Percentiles rank a stretch among this genome's conserved stretches.
Evolutionary conservation across 1,140 invertebrate genomes (phyloP).

Genomic region (Diploscapter pachys): DNA sequence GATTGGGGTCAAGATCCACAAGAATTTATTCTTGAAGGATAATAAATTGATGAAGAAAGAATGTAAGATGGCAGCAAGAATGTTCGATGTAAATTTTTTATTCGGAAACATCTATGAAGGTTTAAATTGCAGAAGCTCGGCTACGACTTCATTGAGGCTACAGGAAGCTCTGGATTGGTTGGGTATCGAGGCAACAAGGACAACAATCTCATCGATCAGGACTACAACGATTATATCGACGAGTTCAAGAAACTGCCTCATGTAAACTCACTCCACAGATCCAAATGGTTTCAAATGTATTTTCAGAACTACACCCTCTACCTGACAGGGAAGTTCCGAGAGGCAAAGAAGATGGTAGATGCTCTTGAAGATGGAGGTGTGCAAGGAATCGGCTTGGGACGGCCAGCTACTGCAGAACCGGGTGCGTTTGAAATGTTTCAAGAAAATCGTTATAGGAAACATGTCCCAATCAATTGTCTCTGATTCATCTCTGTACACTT

Average conservation of each 20-base stretch:
- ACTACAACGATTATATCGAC: neutral
- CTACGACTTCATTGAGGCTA: slow-evolving; percentile 45
- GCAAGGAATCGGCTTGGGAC: too few relatives aligned
- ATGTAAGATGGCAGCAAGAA: slow-evolving; percentile 12
- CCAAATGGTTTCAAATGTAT: neutral
- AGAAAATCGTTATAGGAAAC: too few relatives aligned
- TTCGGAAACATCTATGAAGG: neutral
- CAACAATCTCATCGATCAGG: neutral
- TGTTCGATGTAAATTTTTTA: slow-evolving; percentile 15
- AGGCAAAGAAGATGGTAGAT: too few relatives aligned
- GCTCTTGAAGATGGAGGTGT: too few relatives aligned
- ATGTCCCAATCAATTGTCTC: too few relatives aligned
- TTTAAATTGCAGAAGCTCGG: slow-evolving; percentile 33
- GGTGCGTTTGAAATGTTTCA: too few relatives aligned
- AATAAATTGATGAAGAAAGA: slow-evolving; percentile 15
- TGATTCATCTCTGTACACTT: too few relatives aligned
- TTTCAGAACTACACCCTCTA: neutral
- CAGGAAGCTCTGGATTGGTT: neutral
- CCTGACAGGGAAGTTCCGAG: neutral
- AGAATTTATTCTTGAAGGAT: slow-evolving; percentile 34
- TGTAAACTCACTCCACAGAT: neutral
- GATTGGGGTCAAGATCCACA: slow-evolving; percentile 44
- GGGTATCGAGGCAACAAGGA: neutral
- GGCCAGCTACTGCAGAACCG: too few relatives aligned
- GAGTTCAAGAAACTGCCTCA: neutral